These are phyloP conservation scores for Actinernus sp. DNA, from an alignment of 92 coral and sea anemone genomes.

Conservation along the genomic window DNA sequence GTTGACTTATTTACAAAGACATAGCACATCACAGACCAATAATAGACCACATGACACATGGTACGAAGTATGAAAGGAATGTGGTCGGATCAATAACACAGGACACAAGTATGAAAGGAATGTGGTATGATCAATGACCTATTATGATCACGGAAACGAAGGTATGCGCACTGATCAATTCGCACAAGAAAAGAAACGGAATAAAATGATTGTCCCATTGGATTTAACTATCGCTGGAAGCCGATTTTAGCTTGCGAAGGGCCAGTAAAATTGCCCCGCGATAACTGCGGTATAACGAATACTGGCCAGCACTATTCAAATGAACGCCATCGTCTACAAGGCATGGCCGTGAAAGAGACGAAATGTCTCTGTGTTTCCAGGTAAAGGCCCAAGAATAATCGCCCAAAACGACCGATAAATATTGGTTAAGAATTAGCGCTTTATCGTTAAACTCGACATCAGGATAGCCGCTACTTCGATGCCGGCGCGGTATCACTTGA, in stretches of 20 bases:
- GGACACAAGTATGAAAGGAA: no score
- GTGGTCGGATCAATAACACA: no score
- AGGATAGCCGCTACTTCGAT: not conserved
- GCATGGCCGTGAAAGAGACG: not conserved
- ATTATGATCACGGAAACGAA: no score
- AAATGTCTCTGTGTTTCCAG: not conserved
- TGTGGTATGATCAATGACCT: no score
- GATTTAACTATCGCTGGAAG: no score
- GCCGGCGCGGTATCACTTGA: not conserved
- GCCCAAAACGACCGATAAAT: not conserved
- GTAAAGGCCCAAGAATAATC: not conserved
- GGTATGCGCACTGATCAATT: no score
- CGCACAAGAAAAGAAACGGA: no score
- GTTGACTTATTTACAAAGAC: no score
- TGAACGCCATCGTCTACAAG: constrained; percentile 2
- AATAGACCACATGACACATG: no score
- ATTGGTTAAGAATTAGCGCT: not conserved
- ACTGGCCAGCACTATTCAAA: not conserved
- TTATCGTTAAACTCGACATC: not conserved
- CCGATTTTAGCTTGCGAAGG: not conserved
- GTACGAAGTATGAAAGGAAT: no score
- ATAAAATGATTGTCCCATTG: no score
- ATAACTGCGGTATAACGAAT: constrained; percentile 1
- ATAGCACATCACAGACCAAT: no score
- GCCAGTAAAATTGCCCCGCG: not conserved